phyloP scores from a whole-genome alignment of 2,113 vertebrate genomes.

The Osmerus eperlanus region DNA sequence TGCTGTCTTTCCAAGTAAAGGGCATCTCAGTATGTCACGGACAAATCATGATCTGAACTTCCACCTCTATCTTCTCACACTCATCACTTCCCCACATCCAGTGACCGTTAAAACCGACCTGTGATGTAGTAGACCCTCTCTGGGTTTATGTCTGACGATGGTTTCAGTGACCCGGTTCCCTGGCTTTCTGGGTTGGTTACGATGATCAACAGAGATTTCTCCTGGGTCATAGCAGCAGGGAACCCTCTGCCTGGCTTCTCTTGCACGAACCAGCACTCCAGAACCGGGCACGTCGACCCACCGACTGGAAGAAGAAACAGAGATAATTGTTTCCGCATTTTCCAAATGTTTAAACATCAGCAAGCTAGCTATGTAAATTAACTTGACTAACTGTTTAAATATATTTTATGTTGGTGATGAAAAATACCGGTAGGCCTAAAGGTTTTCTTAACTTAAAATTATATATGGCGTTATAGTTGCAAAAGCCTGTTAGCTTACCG shows the following conservation, averaged over 20 bases:
- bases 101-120: constrained; percentile 47
- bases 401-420: too few relatives aligned
- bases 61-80: too few relatives aligned
- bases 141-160: constrained; percentile 43
- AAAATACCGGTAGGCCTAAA: too few relatives aligned
- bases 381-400: background rate
- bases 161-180: background rate
- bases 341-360: too few relatives aligned
- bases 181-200: constrained; percentile 10
- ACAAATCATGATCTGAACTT: too few relatives aligned
- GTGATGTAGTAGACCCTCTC: constrained; percentile 59
- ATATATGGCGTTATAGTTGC: background rate
- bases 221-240: constrained; percentile 59
- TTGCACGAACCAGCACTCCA: constrained; percentile 76
- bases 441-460: background rate
- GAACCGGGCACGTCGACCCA: constrained; percentile 52
- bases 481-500: constrained; percentile 53
- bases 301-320: constrained; percentile 37
- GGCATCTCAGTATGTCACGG: background rate
- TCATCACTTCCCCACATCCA: too few relatives aligned
- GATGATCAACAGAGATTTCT: constrained; percentile 65
- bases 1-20: background rate
- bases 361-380: too few relatives aligned
- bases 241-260: constrained; percentile 64
- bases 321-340: too few relatives aligned